A percentile compares a stretch with the other conserved stretches of the same genome.
These are phyloP conservation scores for Acleris holmiana DNA, from an alignment of 2,888 invertebrate genomes.

Conservation along the genomic window DNA sequence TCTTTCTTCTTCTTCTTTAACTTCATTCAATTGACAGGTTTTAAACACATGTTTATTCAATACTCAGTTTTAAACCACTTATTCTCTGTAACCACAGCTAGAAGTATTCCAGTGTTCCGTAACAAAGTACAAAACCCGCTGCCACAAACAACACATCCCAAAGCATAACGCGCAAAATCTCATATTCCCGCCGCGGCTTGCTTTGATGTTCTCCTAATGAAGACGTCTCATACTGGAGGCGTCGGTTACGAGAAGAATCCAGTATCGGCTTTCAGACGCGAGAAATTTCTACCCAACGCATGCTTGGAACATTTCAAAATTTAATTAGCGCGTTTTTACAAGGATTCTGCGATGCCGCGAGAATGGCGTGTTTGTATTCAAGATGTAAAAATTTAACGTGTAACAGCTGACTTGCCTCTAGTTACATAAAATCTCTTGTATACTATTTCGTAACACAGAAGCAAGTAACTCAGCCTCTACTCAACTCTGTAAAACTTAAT, in stretches of 20 bases:
- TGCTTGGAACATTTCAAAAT: conserved; percentile 16
- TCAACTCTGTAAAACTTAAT: no score
- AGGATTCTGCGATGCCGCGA: conserved; percentile 14
- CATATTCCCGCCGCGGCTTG: conserved; percentile 34
- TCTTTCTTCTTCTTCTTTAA: no score
- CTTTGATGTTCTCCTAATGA: conserved; percentile 36
- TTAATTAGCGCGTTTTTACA: conserved; percentile 24
- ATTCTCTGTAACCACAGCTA: no score
- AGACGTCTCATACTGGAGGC: conserved; percentile 26
- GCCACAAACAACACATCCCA: conserved; percentile 3
- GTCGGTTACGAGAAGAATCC: conserved; percentile 29
- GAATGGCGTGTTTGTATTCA: conserved; percentile 1
- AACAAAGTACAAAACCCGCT: background rate
- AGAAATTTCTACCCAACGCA: conserved; percentile 20
- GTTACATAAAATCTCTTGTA: no score
- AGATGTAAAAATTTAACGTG: background rate
- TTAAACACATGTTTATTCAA: no score
- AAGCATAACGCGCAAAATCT: conserved; percentile 19
- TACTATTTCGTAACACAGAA: no score
- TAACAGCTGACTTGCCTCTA: no score
- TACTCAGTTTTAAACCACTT: no score
- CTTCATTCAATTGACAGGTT: no score
- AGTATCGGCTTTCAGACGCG: conserved; percentile 32
- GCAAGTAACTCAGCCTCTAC: no score
- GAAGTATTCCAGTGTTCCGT: no score